A percentile compares a stretch with the other conserved stretches of the same genome.
phyloP scores from a whole-genome alignment of 2,113 vertebrate genomes.

The Pelobates fuscus region DNA sequence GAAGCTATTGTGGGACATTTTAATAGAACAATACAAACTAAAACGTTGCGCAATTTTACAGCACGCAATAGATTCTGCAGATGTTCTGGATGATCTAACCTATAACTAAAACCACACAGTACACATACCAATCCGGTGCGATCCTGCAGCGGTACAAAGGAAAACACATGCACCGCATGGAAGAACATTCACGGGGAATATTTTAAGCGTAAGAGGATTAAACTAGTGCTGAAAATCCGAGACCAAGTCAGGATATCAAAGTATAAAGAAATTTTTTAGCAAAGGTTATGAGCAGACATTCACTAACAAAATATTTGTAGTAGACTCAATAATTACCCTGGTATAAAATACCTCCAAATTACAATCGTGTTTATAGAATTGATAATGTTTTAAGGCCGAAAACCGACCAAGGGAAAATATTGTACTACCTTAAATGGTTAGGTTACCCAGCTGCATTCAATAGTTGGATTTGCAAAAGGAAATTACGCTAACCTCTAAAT shows the following conservation, averaged over 20 bases:
- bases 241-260: conserved; percentile 1
- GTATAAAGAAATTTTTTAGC: neutral
- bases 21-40: neutral
- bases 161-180: neutral
- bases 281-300: too few species aligned
- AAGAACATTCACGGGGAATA: neutral
- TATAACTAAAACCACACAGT: neutral
- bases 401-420: neutral
- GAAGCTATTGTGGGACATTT: neutral
- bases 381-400: neutral
- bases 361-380: neutral
- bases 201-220: neutral
- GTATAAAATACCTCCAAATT: neutral
- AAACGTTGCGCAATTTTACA: conserved; percentile 4
- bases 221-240: neutral
- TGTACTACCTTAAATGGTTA: neutral
- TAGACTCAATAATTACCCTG: neutral
- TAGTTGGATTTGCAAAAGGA: neutral
- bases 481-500: neutral
- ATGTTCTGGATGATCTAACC: neutral
- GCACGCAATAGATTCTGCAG: neutral
- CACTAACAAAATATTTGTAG: neutral
- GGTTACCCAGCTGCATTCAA: neutral
- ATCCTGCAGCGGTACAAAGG: neutral
- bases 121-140: neutral